Conservation (phyloP, 2,113 vertebrate species). For the Melanerpes aurifrons region DNA sequence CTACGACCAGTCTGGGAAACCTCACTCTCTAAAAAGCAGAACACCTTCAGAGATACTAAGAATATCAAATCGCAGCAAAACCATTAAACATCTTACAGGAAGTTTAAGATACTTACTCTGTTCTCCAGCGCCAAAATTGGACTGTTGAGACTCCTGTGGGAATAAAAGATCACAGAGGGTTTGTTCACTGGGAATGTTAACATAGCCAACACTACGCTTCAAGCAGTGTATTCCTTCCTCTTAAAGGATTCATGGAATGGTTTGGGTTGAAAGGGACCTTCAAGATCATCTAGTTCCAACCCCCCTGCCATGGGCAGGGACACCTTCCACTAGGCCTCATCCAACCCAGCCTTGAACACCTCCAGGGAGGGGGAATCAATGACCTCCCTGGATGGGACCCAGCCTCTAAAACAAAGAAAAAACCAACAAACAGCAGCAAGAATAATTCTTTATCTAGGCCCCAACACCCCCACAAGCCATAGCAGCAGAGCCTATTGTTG, state of each 20-base stretch:
- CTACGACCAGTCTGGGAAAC: neutral
- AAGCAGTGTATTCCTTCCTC: neutral
- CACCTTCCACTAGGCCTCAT: no score
- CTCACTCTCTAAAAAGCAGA: neutral
- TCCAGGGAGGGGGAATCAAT: no score
- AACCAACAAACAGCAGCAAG: neutral
- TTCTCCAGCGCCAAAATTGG: conserved; percentile 84
- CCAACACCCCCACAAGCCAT: no score
- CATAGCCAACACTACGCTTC: neutral
- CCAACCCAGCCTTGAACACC: no score
- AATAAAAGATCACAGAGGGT: conserved; percentile 37
- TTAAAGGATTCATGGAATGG: neutral
- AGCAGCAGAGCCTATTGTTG: neutral
- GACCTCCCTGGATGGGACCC: neutral
- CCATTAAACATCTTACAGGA: neutral
- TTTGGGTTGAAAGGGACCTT: no score
- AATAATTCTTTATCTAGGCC: no score
- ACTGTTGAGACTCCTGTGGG: conserved; percentile 86
- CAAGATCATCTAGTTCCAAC: no score
- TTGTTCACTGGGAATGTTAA: neutral
- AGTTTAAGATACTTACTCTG: conserved; percentile 88
- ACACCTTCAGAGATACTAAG: neutral
- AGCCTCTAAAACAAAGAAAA: neutral
- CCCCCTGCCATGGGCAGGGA: no score
- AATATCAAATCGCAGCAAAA: neutral